Percentiles rank a stretch among this genome's conserved stretches.
phyloP scores from a whole-genome alignment of 2,888 invertebrate species.

The Phorcus lineatus region DNA sequence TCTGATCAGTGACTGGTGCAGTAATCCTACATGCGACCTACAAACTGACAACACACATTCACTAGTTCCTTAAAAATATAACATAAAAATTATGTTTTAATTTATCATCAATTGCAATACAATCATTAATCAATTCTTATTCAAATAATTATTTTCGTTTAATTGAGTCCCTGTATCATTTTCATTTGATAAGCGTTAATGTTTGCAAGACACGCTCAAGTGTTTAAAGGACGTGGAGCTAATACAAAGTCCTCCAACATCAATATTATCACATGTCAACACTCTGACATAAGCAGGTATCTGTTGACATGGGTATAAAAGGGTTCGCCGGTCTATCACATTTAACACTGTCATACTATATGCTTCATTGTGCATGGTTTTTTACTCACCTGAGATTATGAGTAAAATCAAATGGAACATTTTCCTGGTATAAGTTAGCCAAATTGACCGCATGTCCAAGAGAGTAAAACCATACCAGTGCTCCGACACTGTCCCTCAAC shows the following conservation, averaged over 20 bases:
- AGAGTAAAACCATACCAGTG: not conserved
- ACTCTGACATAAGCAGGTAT: not conserved
- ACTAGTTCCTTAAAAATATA: too few relatives aligned
- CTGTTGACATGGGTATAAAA: not conserved
- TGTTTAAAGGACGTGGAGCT: too few relatives aligned
- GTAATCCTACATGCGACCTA: too few relatives aligned
- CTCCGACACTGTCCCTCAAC: not conserved
- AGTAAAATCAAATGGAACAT: not conserved
- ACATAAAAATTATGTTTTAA: too few relatives aligned
- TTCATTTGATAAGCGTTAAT: too few relatives aligned
- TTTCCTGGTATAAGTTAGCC: slow-evolving; percentile 10
- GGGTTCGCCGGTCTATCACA: not conserved
- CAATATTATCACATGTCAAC: not conserved
- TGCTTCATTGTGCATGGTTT: not conserved
- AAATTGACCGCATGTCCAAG: slow-evolving; percentile 7
- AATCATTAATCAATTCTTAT: too few relatives aligned
- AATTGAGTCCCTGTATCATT: too few relatives aligned
- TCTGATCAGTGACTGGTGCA: too few relatives aligned
- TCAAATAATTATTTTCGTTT: too few relatives aligned
- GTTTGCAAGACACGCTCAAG: too few relatives aligned
- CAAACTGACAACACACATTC: too few relatives aligned
- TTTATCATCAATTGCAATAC: too few relatives aligned
- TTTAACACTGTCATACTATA: not conserved
- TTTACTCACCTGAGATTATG: not conserved
- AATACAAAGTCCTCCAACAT: not conserved